A percentile compares a stretch with the other conserved stretches of the same genome.
These are phyloP conservation scores for Meliscaeva auricollis DNA, from an alignment of 2,888 invertebrate genomes.

Conservation along the genomic window DNA sequence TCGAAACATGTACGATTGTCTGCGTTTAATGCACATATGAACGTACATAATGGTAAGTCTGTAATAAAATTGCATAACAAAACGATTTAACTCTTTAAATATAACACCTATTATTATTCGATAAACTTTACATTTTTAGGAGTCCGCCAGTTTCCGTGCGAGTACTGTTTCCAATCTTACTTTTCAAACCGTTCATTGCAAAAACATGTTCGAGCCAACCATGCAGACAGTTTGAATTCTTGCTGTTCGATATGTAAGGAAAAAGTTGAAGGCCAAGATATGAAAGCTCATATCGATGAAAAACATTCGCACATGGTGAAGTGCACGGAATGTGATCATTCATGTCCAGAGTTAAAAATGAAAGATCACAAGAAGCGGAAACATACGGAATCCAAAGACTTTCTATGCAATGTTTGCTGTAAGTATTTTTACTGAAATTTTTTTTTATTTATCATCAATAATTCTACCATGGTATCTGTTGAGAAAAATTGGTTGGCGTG, in stretches of 20 bases:
- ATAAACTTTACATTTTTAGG: conserved; percentile 24
- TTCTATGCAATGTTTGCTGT: conserved; percentile 77
- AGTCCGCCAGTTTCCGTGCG: conserved; percentile 57
- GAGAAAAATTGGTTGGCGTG: no score
- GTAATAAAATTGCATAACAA: conserved; percentile 1
- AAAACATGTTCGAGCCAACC: conserved; percentile 45
- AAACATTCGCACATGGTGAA: conserved; percentile 61
- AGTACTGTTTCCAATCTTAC: conserved; percentile 53
- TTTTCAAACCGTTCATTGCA: conserved; percentile 61
- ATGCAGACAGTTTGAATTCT: conserved; percentile 39
- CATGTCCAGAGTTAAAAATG: conserved; percentile 69
- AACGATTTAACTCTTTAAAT: no score
- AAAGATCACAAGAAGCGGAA: conserved; percentile 64
- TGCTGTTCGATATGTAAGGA: conserved; percentile 70
- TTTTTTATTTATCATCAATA: background rate
- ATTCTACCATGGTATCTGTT: background rate
- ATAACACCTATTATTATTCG: no score
- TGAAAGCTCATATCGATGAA: conserved; percentile 60
- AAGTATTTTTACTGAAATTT: conserved; percentile 52
- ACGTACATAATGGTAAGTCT: conserved; percentile 64
- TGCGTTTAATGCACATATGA: conserved; percentile 62
- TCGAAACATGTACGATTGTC: conserved; percentile 34
- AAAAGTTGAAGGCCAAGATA: conserved; percentile 30
- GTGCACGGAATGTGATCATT: conserved; percentile 69
- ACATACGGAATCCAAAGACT: conserved; percentile 67